Percentiles rank a stretch among this genome's conserved stretches.
Conservation (phyloP, 1,140 invertebrate genomes). For the Aporrectodea caliginosa region DNA sequence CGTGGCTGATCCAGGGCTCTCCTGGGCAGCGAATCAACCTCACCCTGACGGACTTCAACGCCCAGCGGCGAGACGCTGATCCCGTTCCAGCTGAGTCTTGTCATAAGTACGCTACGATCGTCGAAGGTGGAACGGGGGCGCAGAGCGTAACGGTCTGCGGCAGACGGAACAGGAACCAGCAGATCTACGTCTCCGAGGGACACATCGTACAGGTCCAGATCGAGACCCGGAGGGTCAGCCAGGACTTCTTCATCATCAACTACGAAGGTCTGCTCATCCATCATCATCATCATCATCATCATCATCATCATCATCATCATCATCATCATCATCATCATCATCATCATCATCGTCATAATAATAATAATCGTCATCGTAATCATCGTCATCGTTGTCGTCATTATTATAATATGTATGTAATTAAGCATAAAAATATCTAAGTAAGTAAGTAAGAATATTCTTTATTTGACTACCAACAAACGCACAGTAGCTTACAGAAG, state of each 20-base stretch:
- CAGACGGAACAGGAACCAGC: not conserved
- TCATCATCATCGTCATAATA: too few relatives aligned
- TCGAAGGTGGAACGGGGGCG: not conserved
- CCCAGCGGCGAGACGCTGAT: not conserved
- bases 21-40: constrained; percentile 21
- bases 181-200: constrained; percentile 3
- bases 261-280: too few relatives aligned
- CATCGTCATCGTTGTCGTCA: too few relatives aligned
- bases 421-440: too few relatives aligned
- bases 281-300: too few relatives aligned
- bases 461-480: too few relatives aligned
- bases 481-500: too few relatives aligned
- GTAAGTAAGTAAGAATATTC: too few relatives aligned
- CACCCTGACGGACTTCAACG: constrained; percentile 7
- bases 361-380: too few relatives aligned
- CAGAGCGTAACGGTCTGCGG: constrained; percentile 8
- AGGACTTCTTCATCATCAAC: constrained; percentile 14
- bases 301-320: too few relatives aligned
- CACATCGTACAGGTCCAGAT: constrained; percentile 14
- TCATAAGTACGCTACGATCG: constrained; percentile 19
- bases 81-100: not conserved
- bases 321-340: too few relatives aligned
- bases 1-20: constrained; percentile 22
- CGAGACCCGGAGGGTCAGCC: not conserved
- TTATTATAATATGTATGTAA: too few relatives aligned